Base-by-base conservation (phyloP, 2,113 vertebrate genomes). In the Tursiops truncatus region DNA sequence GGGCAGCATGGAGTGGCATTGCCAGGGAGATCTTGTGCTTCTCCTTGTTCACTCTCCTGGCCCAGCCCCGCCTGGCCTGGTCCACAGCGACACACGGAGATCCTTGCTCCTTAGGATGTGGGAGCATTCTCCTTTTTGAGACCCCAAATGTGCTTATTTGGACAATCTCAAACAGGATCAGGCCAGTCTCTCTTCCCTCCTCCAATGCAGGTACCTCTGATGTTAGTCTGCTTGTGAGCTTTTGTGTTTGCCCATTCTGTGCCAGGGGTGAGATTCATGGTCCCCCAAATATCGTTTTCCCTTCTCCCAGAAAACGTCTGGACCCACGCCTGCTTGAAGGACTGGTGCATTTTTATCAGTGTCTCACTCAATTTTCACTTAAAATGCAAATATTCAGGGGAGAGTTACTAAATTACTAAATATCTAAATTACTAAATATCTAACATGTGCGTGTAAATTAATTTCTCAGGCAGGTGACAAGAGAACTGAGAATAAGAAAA, bases 401-500 rank as follows among this genome's bases (percentile, higher is more conserved):
- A 93, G 50, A 84, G 28, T 90, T 86, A 38, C 38, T 38, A 88
- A 79, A 80, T 65, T 36, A 53, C 50, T 77, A 95, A 95, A 6
- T 95, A 94, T n/a, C 71, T 91, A 88, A 79, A 80, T 65, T 36
- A 53, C 50, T 77, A 95, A 95, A 6, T 95, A 94, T n/a, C 71
- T 91, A 96, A 81, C 11, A 70, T 25, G 28, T 53, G 18, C 11
- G 1, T 28, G 18, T 87, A 41, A 96, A 91, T 60, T 87, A 92
- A 74, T 83, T 96, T 87, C 56, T 90, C n/a, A 74, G n/a, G n/a
- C 10, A 91, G 13, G 44, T 83, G 58, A 80, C 3, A 67, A 76
- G 8, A 93, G 53, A 97, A 44, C 33, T 70, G 47, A 97, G 62
- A 94, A 89, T 41, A 74, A 73, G 25, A 82, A 87, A 96, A 77